These are phyloP conservation scores for Oeneis ivallda DNA, from an alignment of 2,888 invertebrate species.

Conservation along the genomic window DNA sequence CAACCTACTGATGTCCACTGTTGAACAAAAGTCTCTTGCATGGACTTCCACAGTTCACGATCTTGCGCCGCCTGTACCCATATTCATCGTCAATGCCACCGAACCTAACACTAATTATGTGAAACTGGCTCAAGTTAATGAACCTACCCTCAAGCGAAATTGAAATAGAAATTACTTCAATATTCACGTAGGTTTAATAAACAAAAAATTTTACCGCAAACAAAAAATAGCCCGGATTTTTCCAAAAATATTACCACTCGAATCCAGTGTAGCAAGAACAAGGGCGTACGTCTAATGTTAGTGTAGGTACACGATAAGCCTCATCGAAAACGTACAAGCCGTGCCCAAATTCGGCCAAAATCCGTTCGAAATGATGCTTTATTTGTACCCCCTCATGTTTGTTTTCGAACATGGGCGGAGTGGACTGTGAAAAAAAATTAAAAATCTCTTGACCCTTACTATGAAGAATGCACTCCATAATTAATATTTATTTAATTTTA, in stretches of 20 bases:
- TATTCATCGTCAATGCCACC: too few species aligned
- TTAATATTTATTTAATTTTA: too few species aligned
- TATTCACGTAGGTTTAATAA: background rate
- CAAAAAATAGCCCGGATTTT: background rate
- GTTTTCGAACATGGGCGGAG: constrained; percentile 28
- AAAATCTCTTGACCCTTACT: constrained; percentile 27
- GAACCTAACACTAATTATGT: too few species aligned
- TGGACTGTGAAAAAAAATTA: constrained; percentile 28
- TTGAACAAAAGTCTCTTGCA: too few species aligned
- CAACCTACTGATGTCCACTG: too few species aligned
- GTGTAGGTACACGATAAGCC: constrained; percentile 22
- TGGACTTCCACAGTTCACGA: too few species aligned
- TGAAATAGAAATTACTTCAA: background rate
- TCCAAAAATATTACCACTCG: constrained; percentile 1
- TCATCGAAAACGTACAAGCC: constrained; percentile 28
- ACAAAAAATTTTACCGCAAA: background rate
- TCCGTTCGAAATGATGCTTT: constrained; percentile 32
- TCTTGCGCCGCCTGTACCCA: too few species aligned
- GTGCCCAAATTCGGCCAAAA: constrained; percentile 21
- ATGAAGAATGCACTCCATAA: background rate
- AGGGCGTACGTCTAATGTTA: background rate
- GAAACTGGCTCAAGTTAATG: too few species aligned
- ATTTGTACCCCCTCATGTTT: constrained; percentile 28
- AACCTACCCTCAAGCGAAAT: background rate
- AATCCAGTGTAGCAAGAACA: constrained; percentile 17